Percentiles rank a stretch among this genome's conserved stretches.
These are phyloP conservation scores for Trissolcus basalis DNA, from an alignment of 1,140 invertebrate genomes.

Conservation along the genomic window DNA sequence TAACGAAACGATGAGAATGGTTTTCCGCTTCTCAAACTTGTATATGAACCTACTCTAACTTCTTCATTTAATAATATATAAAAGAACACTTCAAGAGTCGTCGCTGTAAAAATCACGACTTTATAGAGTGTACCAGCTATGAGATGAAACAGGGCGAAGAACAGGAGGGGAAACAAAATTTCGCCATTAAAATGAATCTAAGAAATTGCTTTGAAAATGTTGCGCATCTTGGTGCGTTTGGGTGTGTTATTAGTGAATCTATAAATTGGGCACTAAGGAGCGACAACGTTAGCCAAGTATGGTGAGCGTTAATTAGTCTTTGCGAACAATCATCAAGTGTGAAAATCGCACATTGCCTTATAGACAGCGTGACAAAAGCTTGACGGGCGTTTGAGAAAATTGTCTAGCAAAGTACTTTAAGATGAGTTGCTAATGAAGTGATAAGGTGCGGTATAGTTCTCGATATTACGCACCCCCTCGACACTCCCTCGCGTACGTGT, in stretches of 20 bases:
- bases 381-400: constrained; percentile 50
- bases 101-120: constrained; percentile 1
- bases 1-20: constrained; percentile 32
- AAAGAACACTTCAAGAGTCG: constrained; percentile 10
- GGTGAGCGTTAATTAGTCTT: background rate
- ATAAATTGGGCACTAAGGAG: too few relatives aligned
- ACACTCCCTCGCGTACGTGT: constrained; percentile 31
- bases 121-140: background rate
- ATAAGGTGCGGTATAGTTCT: constrained; percentile 51
- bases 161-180: too few relatives aligned
- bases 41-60: constrained; percentile 18
- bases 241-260: too few relatives aligned
- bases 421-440: constrained; percentile 62
- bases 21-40: constrained; percentile 21
- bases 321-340: constrained; percentile 20
- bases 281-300: background rate
- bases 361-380: constrained; percentile 36
- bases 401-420: constrained; percentile 48
- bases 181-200: too few relatives aligned
- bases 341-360: constrained; percentile 23
- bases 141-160: too few relatives aligned
- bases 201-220: background rate
- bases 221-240: background rate
- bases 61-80: constrained; percentile 31
- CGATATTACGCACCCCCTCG: constrained; percentile 50